These are phyloP conservation scores for Cuculus canorus DNA, from an alignment of 2,797 vertebrate genomes.

Conservation along the genomic window DNA sequence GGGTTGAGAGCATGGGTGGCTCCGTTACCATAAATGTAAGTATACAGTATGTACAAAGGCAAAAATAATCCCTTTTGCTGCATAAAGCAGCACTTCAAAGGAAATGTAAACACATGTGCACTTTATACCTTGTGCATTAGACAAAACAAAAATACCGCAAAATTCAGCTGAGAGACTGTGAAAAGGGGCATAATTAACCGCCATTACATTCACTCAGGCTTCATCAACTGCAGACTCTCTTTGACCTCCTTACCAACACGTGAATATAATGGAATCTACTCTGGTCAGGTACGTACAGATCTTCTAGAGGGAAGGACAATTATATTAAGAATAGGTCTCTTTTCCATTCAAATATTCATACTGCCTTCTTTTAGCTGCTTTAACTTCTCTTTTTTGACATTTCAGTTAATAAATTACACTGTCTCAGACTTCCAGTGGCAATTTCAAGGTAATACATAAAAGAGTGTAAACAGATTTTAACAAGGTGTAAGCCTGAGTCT, in stretches of 20 bases:
- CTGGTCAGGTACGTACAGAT: not conserved
- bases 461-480: slow-evolving; percentile 17
- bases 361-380: not conserved
- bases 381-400: slow-evolving; percentile 7
- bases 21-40: not conserved
- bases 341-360: not conserved
- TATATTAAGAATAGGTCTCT: not conserved
- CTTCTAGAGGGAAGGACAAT: not conserved
- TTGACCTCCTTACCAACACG: not conserved
- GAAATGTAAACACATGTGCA: not conserved
- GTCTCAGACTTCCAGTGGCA: not conserved
- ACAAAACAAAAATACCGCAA: slow-evolving; percentile 32
- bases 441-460: not conserved
- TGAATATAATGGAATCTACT: not conserved
- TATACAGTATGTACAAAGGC: not conserved
- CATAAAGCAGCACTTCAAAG: not conserved
- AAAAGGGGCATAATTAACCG: slow-evolving; percentile 4
- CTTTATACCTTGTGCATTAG: slow-evolving; percentile 6
- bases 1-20: not conserved
- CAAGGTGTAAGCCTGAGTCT: slow-evolving; percentile 4
- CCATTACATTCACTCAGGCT: not conserved
- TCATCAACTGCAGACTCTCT: not conserved
- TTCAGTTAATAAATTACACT: not conserved
- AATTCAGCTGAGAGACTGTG: not conserved
- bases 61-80: not conserved